Evolutionary conservation across 2,113 vertebrate genomes (phyloP).

Genomic region (Crotalus horridus): DNA sequence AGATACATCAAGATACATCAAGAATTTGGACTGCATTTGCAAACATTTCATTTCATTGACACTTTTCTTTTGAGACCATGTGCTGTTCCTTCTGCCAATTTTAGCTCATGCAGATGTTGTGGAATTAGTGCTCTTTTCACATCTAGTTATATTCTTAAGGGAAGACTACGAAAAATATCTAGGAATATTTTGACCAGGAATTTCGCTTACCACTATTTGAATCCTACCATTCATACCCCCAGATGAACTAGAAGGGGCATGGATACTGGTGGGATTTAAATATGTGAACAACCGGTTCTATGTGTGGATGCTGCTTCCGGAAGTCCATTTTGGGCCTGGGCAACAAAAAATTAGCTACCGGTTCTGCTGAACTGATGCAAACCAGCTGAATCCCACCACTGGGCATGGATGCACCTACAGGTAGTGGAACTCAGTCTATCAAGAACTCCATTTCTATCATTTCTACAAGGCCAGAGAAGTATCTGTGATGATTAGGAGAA

Average conservation of each 20-base stretch:
- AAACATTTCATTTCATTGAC: not conserved
- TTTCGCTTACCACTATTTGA: not conserved
- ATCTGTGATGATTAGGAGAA: not conserved
- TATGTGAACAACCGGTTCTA: too few species aligned
- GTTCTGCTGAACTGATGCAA: too few species aligned
- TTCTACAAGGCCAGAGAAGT: not conserved
- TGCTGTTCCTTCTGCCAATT: slow-evolving; percentile 17
- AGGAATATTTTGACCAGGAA: slow-evolving; percentile 10
- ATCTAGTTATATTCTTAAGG: slow-evolving; percentile 2
- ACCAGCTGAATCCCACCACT: too few species aligned
- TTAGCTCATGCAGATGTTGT: slow-evolving; percentile 3
- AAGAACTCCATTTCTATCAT: not conserved
- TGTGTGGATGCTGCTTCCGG: too few species aligned
- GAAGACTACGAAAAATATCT: not conserved
- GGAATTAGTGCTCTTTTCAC: not conserved
- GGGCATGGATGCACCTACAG: not conserved
- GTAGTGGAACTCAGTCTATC: not conserved
- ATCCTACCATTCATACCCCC: not conserved
- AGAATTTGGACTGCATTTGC: not conserved
- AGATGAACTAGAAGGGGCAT: not conserved
- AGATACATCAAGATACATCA: not conserved
- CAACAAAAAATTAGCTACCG: too few species aligned
- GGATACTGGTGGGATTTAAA: too few species aligned
- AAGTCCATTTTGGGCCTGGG: too few species aligned
- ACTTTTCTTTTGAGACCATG: not conserved